phyloP scores from a whole-genome alignment of 2,888 invertebrate genomes.

The Melieria crassipennis region DNA sequence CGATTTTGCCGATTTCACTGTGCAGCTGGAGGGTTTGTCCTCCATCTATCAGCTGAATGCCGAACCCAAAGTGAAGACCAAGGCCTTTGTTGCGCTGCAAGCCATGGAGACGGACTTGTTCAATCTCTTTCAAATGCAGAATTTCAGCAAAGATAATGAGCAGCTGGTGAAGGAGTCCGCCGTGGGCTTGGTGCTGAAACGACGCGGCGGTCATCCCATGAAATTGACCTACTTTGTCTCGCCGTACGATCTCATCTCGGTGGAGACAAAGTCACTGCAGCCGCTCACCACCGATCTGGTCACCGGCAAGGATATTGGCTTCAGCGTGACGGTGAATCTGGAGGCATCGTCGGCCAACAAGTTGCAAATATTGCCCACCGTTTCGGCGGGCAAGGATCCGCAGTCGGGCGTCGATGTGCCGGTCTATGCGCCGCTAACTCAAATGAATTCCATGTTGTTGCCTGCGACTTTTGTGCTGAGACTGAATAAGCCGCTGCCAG shows the following conservation, averaged over 20 bases:
- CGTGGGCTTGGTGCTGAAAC: constrained; percentile 84
- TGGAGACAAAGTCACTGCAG: constrained; percentile 76
- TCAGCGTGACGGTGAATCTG: constrained; percentile 88
- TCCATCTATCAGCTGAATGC: constrained; percentile 94
- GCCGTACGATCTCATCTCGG: constrained; percentile 88
- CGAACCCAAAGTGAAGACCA: constrained; percentile 93
- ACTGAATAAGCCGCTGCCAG: constrained; percentile 85
- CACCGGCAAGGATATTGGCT: constrained; percentile 76
- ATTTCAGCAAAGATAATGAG: constrained; percentile 74
- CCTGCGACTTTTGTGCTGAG: constrained; percentile 89
- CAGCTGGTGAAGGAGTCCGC: constrained; percentile 86
- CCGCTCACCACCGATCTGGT: constrained; percentile 81
- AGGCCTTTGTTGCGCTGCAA: constrained; percentile 91
- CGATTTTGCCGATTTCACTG: constrained; percentile 91
- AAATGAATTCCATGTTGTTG: constrained; percentile 86
- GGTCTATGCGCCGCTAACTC: constrained; percentile 80
- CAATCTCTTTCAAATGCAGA: constrained; percentile 81
- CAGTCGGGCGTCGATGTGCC: constrained; percentile 74
- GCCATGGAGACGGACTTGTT: constrained; percentile 91
- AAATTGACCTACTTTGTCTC: constrained; percentile 93
- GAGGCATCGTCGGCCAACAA: constrained; percentile 87
- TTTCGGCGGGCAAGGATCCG: constrained; percentile 56
- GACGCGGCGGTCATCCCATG: constrained; percentile 92
- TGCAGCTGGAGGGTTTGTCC: constrained; percentile 89
- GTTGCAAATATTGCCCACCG: constrained; percentile 61